phyloP scores from a whole-genome alignment of 2,113 vertebrate species.

The Catharus bicknelli region DNA sequence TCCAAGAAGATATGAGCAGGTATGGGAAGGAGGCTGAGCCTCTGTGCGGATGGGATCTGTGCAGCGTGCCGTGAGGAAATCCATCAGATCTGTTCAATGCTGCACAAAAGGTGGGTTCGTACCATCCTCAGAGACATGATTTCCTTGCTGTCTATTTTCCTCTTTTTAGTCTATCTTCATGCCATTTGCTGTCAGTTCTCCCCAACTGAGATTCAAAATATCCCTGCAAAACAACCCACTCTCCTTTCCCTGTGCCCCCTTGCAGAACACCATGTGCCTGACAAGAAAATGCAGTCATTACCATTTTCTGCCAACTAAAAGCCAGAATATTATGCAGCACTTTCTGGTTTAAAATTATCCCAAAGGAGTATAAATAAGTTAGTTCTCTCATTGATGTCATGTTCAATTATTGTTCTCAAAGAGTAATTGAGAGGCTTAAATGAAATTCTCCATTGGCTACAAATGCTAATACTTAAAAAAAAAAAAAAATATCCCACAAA shows the following conservation, averaged over 20 bases:
- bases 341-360: conserved; percentile 38
- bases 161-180: background rate
- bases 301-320: background rate
- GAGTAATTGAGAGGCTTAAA: background rate
- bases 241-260: background rate
- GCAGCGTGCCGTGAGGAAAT: accelerated
- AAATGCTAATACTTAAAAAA: background rate
- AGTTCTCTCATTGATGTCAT: background rate
- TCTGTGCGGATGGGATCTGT: accelerated
- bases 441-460: background rate
- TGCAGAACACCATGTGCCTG: background rate
- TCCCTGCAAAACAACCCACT: accelerated
- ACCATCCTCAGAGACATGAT: too few relatives aligned
- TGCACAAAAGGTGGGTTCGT: accelerated
- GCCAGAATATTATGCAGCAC: background rate
- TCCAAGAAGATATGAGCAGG: background rate
- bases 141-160: background rate
- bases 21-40: background rate
- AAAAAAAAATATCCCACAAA: background rate
- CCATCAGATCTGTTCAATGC: background rate
- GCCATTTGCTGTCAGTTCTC: background rate
- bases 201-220: background rate
- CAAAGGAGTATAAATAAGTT: conserved; percentile 13
- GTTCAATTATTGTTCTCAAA: conserved; percentile 36
- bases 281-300: background rate